Base-by-base conservation (phyloP, 2,113 vertebrate genomes). In the Chascanopsetta lugubris region DNA sequence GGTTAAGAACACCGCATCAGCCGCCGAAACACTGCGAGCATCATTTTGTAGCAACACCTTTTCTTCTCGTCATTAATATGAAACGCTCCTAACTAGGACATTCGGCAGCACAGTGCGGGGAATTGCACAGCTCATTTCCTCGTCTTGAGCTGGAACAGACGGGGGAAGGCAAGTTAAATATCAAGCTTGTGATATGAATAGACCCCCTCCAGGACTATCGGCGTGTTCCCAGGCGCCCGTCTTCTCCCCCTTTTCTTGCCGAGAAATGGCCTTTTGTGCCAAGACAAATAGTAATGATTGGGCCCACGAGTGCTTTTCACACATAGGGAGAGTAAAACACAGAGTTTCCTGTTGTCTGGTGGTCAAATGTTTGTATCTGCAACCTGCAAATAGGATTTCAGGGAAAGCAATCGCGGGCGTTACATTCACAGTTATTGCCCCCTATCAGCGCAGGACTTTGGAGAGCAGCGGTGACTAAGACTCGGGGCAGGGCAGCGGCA, bases 1-100 rank as follows among this genome's bases (percentile, higher is more conserved):
- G 79, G 76, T 83, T 78, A 80, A 75, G 74, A 85, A 87, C 70
- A 80, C 61, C 72, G 77, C 78, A 84, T 83, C 77, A 84, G 74
- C 84, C 82, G 69, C 82, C 86, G 70, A 68, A 88, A 88, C 61
- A 82, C 78, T 75, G 53, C 32, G 46, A 79, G 77, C 80, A 77
- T 71, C 72, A 69, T 80, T 84, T 75, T 79, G 76, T 72, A 80
- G 72, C 73, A 76, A 81, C 85, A 86, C 72, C 80, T 84, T 82
- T 84, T 74, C 55, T 83, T 59, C 56, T 45, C 13, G 61, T 38
- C 69, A 85, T 88, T 83, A 88, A 88, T 87, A 89, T 86, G 88
- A 88, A 89, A 89, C 9, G 54, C n/a, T 80, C 50, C 59, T 84
- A 89, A 88, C 71, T 87, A 81, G 82, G 76, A 83, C 79, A 84